These are phyloP conservation scores for Girardinus metallicus DNA, from an alignment of 2,797 vertebrate genomes.

Conservation along the genomic window DNA sequence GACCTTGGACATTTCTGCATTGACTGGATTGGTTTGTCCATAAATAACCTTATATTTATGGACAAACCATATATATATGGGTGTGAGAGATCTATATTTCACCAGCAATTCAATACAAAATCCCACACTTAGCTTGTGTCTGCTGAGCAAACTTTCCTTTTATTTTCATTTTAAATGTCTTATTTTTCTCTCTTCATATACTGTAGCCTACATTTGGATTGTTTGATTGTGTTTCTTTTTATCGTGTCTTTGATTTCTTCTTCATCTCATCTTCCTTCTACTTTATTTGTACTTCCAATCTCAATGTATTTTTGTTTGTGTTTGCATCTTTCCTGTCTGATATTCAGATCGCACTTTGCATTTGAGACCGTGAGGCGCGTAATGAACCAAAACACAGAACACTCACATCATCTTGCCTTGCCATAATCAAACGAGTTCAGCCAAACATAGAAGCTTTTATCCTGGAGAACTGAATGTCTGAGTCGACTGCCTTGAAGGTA, in stretches of 20 bases:
- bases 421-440: background rate
- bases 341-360: background rate
- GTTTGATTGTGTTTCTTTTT: constrained; percentile 15
- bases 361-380: background rate
- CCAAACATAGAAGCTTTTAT: background rate
- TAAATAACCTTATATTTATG: background rate
- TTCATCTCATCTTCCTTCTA: background rate
- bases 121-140: background rate
- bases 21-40: background rate
- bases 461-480: background rate
- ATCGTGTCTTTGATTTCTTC: constrained; percentile 7
- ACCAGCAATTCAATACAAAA: background rate
- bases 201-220: constrained; percentile 5
- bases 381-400: constrained; percentile 4
- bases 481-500: background rate
- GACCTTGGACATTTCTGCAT: background rate
- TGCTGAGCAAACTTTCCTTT: constrained; percentile 28
- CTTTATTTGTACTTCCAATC: background rate
- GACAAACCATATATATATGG: background rate
- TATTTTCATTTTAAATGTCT: constrained; percentile 30
- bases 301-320: background rate
- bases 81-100: background rate
- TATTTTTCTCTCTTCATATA: constrained; percentile 22
- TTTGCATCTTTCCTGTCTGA: background rate
- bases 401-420: background rate